These are phyloP conservation scores for Cyanoliseus patagonus DNA, from an alignment of 2,113 vertebrate species.

Conservation along the genomic window DNA sequence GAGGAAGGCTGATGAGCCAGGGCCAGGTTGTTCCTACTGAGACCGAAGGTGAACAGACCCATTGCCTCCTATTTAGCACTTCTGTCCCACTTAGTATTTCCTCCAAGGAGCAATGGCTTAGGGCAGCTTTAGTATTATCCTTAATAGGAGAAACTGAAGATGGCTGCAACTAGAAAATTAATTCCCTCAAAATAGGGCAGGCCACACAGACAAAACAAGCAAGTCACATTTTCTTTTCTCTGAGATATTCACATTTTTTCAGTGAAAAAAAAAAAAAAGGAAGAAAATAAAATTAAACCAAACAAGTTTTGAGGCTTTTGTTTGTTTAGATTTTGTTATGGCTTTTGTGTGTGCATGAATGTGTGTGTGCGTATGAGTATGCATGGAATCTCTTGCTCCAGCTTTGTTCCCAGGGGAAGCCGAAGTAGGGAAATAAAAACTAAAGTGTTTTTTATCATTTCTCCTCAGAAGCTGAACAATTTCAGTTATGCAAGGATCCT, in stretches of 20 bases:
- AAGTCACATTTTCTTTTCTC: not conserved
- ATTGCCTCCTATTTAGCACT: not conserved
- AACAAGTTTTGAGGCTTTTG: conserved; percentile 1
- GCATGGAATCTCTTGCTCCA: not conserved
- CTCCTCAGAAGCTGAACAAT: conserved; percentile 43
- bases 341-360: not conserved
- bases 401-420: conserved; percentile 15
- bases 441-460: conserved; percentile 17
- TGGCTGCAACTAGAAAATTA: not conserved
- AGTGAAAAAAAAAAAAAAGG: not conserved
- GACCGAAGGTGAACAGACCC: not conserved
- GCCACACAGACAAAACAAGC: not conserved
- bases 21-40: not conserved
- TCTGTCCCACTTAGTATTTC: not conserved
- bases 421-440: conserved; percentile 40
- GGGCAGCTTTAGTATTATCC: not conserved
- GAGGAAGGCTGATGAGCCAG: not conserved
- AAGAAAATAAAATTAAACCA: not conserved
- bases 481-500: conserved; percentile 38
- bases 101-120: not conserved
- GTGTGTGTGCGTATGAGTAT: not conserved
- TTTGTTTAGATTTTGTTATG: not conserved
- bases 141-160: conserved; percentile 9
- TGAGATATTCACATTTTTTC: not conserved
- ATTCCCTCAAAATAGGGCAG: not conserved